Base-by-base conservation (phyloP, 2,797 vertebrate genomes). In the Selene dorsalis region DNA sequence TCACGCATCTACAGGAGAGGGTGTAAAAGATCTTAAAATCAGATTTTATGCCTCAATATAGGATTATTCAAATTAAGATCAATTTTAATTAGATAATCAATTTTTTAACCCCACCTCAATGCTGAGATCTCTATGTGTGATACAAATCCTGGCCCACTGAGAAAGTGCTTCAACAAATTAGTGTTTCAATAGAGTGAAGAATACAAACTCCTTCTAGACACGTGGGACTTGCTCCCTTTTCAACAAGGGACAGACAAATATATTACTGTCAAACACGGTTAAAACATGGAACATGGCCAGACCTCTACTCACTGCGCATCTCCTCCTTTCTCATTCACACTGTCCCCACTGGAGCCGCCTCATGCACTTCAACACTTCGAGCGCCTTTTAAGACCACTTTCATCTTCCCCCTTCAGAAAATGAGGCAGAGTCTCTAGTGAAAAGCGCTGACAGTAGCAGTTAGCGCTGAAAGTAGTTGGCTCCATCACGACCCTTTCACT, bases 361-460 rank as follows among this genome's bases (percentile, higher is more conserved):
- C 10, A 11, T 77, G 75, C 83, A 69, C 88, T 87, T 88, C 84
- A 88, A 80, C 87, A 89, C 90, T 93, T 93, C 88, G 89, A 89
- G 90, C 28, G 41, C 76, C 90, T 92, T 89, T 91, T 82, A 91
- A 92, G 89, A 82, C 78, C 77, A 83, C 93, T 94, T 94, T 94
- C 90, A 93, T 93, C 93, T 92, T 86, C 65, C 80, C 77, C 79
- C 86, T 87, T 90, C 82, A 86, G 81, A 92, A 92, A 92, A 90
- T 73, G 73, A 92, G 86, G 83, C 86, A 52, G 64, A 63, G 84
- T 91, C 91, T 92, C 90, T 87, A 75, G 80, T 89, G 93, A 87
- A 87, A 91, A 92, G 79, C 66, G 80, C 90, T 91, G 93, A 92
- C 92, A 91, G 90, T 89, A 81, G 77, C 89, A 88, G 88, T 94